These are phyloP conservation scores for Ptiloglossa arizonensis DNA, from an alignment of 1,140 invertebrate species.

Conservation along the genomic window DNA sequence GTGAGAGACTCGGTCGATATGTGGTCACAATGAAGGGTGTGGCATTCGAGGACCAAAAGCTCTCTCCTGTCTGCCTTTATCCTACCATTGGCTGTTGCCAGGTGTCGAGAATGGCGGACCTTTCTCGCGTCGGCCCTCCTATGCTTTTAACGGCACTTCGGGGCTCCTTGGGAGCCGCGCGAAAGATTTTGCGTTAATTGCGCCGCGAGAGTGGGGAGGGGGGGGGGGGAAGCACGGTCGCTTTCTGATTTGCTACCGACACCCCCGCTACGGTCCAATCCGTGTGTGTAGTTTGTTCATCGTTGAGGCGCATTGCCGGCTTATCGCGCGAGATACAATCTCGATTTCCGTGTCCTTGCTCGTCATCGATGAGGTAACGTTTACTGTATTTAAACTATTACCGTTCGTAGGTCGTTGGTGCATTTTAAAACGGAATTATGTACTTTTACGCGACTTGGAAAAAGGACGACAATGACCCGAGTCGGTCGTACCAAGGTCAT, in stretches of 20 bases:
- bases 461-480: no score
- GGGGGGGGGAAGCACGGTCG: no score
- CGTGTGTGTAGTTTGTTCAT: no score
- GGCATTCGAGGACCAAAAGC: slow-evolving; percentile 77
- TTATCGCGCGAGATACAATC: no score
- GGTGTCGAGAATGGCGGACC: slow-evolving; percentile 76
- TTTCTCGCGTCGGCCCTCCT: slow-evolving; percentile 51
- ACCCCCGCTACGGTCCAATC: neutral
- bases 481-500: no score
- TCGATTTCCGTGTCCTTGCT: no score
- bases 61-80: slow-evolving; percentile 68
- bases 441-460: no score
- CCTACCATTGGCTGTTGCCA: slow-evolving; percentile 75
- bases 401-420: no score
- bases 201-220: neutral
- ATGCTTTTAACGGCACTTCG: slow-evolving; percentile 20
- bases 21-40: slow-evolving; percentile 78
- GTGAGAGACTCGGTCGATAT: slow-evolving; percentile 73
- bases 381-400: no score
- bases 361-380: no score
- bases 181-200: slow-evolving; percentile 29
- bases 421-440: no score
- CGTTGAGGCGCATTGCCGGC: no score
- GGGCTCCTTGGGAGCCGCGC: neutral
- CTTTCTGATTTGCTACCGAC: slow-evolving; percentile 4